phyloP scores from a whole-genome alignment of 2,113 vertebrate genomes.

The Oophaga pumilio region DNA sequence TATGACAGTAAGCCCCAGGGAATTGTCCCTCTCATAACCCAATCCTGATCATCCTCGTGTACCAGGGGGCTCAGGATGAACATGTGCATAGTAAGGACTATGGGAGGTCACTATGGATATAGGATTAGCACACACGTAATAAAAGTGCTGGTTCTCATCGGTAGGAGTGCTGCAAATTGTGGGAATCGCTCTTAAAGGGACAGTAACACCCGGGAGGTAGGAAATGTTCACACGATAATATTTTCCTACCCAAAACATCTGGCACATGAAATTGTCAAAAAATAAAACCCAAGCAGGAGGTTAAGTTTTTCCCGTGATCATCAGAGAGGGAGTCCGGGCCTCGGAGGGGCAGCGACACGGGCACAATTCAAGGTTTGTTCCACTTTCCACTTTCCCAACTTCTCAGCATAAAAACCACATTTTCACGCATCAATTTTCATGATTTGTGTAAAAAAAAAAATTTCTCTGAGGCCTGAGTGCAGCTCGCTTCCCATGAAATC shows the following conservation, averaged over 20 bases:
- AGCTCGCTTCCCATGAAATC: slow-evolving; percentile 50
- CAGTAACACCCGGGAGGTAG: neutral
- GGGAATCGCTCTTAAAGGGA: neutral
- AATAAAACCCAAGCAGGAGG: slow-evolving; percentile 1
- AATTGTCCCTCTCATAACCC: neutral
- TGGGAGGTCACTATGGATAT: neutral
- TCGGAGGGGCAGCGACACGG: slow-evolving; percentile 13
- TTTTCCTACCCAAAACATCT: neutral
- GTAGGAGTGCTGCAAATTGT: neutral
- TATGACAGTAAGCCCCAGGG: neutral
- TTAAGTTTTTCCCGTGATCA: slow-evolving; percentile 4
- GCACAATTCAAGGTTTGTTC: slow-evolving; percentile 10
- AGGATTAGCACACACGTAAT: neutral
- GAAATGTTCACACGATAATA: neutral
- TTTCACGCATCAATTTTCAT: slow-evolving; percentile 54
- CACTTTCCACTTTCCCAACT: slow-evolving; percentile 12
- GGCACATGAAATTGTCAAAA: neutral
- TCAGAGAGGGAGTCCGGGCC: neutral
- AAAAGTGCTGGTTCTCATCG: neutral
- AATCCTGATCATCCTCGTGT: neutral
- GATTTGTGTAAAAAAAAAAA: slow-evolving; percentile 54
- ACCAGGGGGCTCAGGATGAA: neutral
- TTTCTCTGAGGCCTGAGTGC: neutral
- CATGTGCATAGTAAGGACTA: neutral
- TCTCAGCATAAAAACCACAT: slow-evolving; percentile 44